Percentiles rank a stretch among this genome's conserved stretches.
These are phyloP conservation scores for Cecropterus lyciades DNA, from an alignment of 1,140 invertebrate species.

Conservation along the genomic window DNA sequence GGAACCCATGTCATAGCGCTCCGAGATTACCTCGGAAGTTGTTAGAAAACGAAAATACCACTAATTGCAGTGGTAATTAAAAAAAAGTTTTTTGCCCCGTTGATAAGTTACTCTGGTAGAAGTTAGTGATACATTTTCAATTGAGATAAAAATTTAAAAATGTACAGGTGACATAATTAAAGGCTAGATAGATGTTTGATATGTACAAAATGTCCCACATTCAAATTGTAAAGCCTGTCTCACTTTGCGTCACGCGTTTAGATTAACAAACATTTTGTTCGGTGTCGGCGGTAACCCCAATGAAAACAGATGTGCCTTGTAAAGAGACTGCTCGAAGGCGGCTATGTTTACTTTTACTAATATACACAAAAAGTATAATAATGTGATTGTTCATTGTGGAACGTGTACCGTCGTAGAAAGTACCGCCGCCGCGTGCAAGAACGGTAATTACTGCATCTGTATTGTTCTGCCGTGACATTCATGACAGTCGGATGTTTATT, in stretches of 20 bases:
- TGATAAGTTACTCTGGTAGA: too few relatives aligned
- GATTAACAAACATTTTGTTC: conserved; percentile 13
- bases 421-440: conserved; percentile 61
- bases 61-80: too few relatives aligned
- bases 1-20: too few relatives aligned
- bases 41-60: too few relatives aligned
- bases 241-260: conserved; percentile 30
- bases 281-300: conserved; percentile 37
- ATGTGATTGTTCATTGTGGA: conserved; percentile 72
- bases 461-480: conserved; percentile 53
- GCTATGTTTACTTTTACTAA: conserved; percentile 67
- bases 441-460: conserved; percentile 59
- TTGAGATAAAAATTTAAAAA: too few relatives aligned
- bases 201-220: not conserved
- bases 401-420: conserved; percentile 63
- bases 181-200: too few relatives aligned
- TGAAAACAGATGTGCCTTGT: conserved; percentile 40
- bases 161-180: too few relatives aligned
- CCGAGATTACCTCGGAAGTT: too few relatives aligned
- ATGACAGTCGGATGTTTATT: conserved; percentile 34
- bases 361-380: conserved; percentile 68
- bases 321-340: conserved; percentile 31
- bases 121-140: too few relatives aligned
- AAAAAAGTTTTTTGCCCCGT: too few relatives aligned
- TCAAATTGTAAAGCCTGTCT: not conserved